A percentile compares a stretch with the other conserved stretches of the same genome.
phyloP scores from a whole-genome alignment of 2,888 invertebrate species.

The Chironomus tentans region DNA sequence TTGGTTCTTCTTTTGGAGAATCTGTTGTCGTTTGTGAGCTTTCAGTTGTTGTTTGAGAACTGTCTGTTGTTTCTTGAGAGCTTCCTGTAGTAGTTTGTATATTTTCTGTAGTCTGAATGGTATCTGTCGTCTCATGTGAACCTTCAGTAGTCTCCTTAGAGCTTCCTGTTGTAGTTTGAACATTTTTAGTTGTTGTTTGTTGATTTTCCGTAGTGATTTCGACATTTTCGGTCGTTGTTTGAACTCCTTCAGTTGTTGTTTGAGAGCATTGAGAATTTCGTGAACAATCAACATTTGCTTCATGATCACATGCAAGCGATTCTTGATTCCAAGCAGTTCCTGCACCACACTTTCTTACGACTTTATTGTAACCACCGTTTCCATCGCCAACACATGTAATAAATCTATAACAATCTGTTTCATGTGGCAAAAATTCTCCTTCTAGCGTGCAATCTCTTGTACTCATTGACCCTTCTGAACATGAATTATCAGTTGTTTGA shows the following conservation, averaged over 20 bases:
- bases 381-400: slow-evolving; percentile 48
- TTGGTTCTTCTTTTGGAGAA: neutral
- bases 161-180: slow-evolving; percentile 30
- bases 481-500: slow-evolving; percentile 5
- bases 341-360: slow-evolving; percentile 47
- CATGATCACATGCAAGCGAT: neutral
- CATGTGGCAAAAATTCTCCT: slow-evolving; percentile 43
- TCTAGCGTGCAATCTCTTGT: slow-evolving; percentile 36
- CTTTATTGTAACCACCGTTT: slow-evolving; percentile 40
- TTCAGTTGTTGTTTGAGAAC: neutral
- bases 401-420: slow-evolving; percentile 52
- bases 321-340: slow-evolving; percentile 51
- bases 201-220: neutral
- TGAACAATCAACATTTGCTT: neutral
- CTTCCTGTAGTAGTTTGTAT: slow-evolving; percentile 12
- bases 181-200: neutral
- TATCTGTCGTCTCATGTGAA: no score
- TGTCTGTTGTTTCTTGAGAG: slow-evolving; percentile 23
- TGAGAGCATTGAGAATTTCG: neutral
- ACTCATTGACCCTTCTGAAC: slow-evolving; percentile 25
- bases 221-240: neutral
- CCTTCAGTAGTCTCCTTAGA: no score
- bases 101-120: slow-evolving; percentile 27
- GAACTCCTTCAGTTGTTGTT: slow-evolving; percentile 30
- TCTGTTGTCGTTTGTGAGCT: slow-evolving; percentile 20